Percentiles rank a stretch among this genome's conserved stretches.
Conservation (phyloP, 2,797 vertebrate genomes). For the Gobionotothen gibberifrons region DNA sequence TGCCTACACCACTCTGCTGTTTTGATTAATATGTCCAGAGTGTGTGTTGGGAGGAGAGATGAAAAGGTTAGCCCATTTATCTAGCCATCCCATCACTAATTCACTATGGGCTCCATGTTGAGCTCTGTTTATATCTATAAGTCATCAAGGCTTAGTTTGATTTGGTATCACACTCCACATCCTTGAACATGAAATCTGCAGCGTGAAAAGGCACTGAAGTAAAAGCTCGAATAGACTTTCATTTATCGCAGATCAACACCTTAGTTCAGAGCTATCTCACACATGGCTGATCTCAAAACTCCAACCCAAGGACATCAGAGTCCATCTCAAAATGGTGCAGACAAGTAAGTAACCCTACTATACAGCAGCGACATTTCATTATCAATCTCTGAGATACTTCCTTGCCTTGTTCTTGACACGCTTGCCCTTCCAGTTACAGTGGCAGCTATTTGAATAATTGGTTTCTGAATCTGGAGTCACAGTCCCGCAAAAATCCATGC, state of each 20-base stretch:
- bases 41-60: constrained; percentile 1
- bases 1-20: not conserved
- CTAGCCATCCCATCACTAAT: constrained; percentile 22
- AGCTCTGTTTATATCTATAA: constrained; percentile 15
- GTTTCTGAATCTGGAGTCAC: constrained; percentile 76
- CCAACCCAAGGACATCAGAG: constrained; percentile 45
- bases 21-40: constrained; percentile 36
- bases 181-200: constrained; percentile 14
- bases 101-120: not conserved
- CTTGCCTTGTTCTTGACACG: constrained; percentile 68
- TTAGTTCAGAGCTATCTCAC: constrained; percentile 54
- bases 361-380: constrained; percentile 53
- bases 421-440: constrained; percentile 66
- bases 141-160: constrained; percentile 21
- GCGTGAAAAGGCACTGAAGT: constrained; percentile 8
- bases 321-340: constrained; percentile 40
- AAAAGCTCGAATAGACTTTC: constrained; percentile 28
- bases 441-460: constrained; percentile 81
- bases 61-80: constrained; percentile 37
- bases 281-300: constrained; percentile 51
- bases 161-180: constrained; percentile 35
- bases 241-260: constrained; percentile 50
- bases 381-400: constrained; percentile 55
- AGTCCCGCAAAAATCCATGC: constrained; percentile 74
- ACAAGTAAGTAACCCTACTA: constrained; percentile 51